Conservation (phyloP, 2,113 vertebrate species). For the Epinephelus moara region DNA sequence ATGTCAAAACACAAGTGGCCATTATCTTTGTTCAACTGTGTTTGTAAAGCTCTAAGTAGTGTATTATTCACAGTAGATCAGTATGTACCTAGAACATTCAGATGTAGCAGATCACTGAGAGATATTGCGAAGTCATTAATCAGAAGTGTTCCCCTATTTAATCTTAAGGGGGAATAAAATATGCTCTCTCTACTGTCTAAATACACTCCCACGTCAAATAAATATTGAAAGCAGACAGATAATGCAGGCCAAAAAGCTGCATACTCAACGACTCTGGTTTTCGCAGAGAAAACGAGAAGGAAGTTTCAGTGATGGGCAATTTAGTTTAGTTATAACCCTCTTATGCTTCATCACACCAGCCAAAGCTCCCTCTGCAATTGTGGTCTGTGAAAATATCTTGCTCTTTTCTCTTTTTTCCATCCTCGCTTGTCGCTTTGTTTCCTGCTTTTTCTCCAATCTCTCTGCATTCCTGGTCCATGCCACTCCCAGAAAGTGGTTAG, state of each 20-base stretch:
- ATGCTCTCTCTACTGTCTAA: neutral
- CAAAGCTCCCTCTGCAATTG: neutral
- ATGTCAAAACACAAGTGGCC: neutral
- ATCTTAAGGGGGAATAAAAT: neutral
- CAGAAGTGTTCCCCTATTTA: neutral
- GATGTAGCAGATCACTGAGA: neutral
- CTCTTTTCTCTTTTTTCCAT: neutral
- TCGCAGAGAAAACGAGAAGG: neutral
- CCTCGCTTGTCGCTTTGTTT: neutral
- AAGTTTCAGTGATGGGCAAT: neutral
- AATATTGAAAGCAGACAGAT: conserved; percentile 9
- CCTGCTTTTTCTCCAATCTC: neutral
- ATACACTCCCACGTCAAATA: conserved; percentile 7
- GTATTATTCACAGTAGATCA: neutral
- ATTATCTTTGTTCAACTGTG: neutral
- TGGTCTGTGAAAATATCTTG: neutral
- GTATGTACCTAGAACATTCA: neutral
- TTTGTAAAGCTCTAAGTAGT: neutral
- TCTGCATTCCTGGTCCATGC: conserved; percentile 9
- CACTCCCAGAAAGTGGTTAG: neutral
- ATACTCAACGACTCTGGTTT: neutral
- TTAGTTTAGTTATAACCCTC: neutral
- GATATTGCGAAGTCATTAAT: neutral
- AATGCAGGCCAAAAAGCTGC: conserved; percentile 10
- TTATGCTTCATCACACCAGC: neutral